phyloP scores from a whole-genome alignment of 2,797 vertebrate genomes.

The Anas bahamensis region DNA sequence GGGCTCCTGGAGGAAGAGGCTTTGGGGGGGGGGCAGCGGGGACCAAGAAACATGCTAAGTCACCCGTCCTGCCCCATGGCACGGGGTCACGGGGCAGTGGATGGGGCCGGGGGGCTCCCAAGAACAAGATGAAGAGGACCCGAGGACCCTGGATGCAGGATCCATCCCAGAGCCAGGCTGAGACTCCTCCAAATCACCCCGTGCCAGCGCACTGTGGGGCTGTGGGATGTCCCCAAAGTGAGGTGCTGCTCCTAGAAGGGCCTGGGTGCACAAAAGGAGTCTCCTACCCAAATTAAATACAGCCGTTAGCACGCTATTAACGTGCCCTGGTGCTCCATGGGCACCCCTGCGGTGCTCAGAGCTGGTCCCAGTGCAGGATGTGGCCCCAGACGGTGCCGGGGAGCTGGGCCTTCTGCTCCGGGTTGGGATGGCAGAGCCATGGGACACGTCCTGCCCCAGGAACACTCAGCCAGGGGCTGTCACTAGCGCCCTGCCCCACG shows the following conservation, averaged over 20 bases:
- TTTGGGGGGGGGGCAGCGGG: neutral
- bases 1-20: neutral
- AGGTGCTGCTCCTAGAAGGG: neutral
- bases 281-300: conserved; percentile 68
- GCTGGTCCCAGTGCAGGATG: neutral
- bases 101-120: neutral
- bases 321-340: neutral
- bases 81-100: fast-evolving
- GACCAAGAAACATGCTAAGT: conserved; percentile 16
- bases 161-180: neutral
- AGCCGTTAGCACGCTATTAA: neutral
- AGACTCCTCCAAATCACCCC: neutral
- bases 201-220: fast-evolving
- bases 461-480: neutral
- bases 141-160: neutral
- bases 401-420: neutral
- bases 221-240: neutral
- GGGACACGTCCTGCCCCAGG: conserved; percentile 27
- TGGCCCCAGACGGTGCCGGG: neutral
- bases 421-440: fast-evolving
- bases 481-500: neutral
- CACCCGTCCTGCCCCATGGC: neutral
- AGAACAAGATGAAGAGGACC: neutral
- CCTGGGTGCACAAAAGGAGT: neutral
- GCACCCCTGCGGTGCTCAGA: neutral